Evolutionary conservation across 2,797 vertebrate genomes (phyloP).

Genomic region (Psittacula derbiana): DNA sequence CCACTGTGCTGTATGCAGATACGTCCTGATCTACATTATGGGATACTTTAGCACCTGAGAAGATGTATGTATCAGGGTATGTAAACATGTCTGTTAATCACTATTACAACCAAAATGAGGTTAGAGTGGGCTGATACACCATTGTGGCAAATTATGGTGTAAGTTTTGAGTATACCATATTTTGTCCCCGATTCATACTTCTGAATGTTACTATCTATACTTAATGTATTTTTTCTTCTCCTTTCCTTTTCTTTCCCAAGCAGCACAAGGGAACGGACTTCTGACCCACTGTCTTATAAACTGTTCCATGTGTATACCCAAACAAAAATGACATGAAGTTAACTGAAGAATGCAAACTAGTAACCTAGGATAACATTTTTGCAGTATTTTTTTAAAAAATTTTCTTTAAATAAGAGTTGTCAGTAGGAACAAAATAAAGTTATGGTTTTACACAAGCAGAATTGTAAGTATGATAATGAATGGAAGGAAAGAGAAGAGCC

Average conservation of each 20-base stretch:
- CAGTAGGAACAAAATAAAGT: neutral
- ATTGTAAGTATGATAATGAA: neutral
- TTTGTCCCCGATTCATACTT: neutral
- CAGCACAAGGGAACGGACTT: neutral
- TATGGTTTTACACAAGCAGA: neutral
- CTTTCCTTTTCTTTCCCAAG: neutral
- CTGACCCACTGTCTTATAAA: neutral
- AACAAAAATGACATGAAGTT: neutral
- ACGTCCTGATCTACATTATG: neutral
- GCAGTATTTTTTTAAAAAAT: rapidly evolving
- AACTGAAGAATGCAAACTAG: neutral
- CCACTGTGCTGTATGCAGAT: neutral
- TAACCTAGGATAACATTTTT: neutral
- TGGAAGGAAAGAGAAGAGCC: neutral
- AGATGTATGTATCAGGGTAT: neutral
- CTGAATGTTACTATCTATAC: neutral
- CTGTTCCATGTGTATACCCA: neutral
- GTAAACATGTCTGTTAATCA: neutral
- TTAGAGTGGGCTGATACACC: neutral
- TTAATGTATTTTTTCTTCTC: neutral
- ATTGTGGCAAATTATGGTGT: neutral
- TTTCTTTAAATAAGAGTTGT: neutral
- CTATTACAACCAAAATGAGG: neutral
- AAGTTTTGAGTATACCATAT: neutral
- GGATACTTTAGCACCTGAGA: neutral